These are phyloP conservation scores for Colletes latitarsis DNA, from an alignment of 1,140 invertebrate genomes.

Conservation along the genomic window DNA sequence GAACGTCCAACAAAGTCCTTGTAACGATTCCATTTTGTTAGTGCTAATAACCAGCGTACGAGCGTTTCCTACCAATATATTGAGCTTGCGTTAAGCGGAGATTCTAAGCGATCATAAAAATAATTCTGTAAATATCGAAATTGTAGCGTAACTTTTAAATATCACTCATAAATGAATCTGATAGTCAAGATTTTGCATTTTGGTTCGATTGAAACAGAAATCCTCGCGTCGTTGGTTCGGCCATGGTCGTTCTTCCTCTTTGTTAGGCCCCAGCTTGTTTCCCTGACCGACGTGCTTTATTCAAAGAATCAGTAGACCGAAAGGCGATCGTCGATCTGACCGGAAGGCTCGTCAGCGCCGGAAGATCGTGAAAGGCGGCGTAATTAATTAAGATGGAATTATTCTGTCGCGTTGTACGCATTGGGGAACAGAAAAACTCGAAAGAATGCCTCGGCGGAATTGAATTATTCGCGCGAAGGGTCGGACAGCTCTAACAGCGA, in stretches of 20 bases:
- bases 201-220: slow-evolving; percentile 16
- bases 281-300: slow-evolving; percentile 11
- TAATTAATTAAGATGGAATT: slow-evolving; percentile 45
- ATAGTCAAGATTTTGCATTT: not conserved
- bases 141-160: too few species aligned
- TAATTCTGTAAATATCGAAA: too few species aligned
- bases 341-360: slow-evolving; percentile 38
- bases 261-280: slow-evolving; percentile 18
- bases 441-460: not conserved
- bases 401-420: slow-evolving; percentile 6
- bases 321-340: slow-evolving; percentile 49
- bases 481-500: too few species aligned
- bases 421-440: slow-evolving; percentile 8
- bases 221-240: slow-evolving; percentile 5
- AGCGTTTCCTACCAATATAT: too few species aligned
- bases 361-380: slow-evolving; percentile 36
- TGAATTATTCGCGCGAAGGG: not conserved
- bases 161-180: too few species aligned
- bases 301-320: slow-evolving; percentile 40
- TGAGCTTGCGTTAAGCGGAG: too few species aligned
- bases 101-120: too few species aligned
- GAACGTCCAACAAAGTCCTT: not conserved
- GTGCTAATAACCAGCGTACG: not conserved
- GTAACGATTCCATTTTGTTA: not conserved
- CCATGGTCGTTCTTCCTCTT: slow-evolving; percentile 27